A percentile compares a stretch with the other conserved stretches of the same genome.
phyloP scores from a whole-genome alignment of 1,140 invertebrate species.

The Oryzaephilus surinamensis region DNA sequence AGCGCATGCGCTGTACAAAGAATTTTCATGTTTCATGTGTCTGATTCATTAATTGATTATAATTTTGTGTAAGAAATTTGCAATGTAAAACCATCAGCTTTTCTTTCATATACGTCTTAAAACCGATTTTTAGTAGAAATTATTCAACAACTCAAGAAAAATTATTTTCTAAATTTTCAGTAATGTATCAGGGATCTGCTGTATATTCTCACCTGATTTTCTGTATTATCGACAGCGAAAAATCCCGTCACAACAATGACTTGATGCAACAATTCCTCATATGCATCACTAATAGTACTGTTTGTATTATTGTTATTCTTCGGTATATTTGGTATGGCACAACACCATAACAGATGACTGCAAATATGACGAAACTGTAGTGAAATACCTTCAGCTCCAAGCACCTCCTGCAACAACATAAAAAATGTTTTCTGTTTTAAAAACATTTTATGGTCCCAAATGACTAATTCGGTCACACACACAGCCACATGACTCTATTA shows the following conservation, averaged over 20 bases:
- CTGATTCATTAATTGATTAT: not conserved
- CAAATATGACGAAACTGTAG: constrained; percentile 82
- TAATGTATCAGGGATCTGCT: too few species aligned
- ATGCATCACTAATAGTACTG: constrained; percentile 25
- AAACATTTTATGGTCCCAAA: too few species aligned
- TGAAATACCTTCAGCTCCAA: constrained; percentile 75
- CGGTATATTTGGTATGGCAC: constrained; percentile 43
- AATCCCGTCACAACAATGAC: constrained; percentile 70
- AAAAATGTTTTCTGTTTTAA: constrained; percentile 9
- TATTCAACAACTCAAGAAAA: not conserved
- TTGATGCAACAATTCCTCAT: constrained; percentile 52
- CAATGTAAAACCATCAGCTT: not conserved
- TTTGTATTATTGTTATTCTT: constrained; percentile 29
- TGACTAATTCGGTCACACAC: too few species aligned
- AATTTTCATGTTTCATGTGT: too few species aligned
- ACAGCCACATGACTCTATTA: too few species aligned
- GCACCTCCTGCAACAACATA: constrained; percentile 55
- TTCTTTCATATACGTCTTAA: not conserved
- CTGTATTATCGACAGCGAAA: constrained; percentile 65
- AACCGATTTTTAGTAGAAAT: not conserved
- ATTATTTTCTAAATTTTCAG: too few species aligned
- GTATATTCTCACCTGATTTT: constrained; percentile 80
- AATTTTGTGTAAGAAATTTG: not conserved
- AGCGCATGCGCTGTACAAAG: too few species aligned
- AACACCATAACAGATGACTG: constrained; percentile 73